Base-by-base conservation (phyloP, 2,113 vertebrate genomes). In the Oreocharis arfaki region DNA sequence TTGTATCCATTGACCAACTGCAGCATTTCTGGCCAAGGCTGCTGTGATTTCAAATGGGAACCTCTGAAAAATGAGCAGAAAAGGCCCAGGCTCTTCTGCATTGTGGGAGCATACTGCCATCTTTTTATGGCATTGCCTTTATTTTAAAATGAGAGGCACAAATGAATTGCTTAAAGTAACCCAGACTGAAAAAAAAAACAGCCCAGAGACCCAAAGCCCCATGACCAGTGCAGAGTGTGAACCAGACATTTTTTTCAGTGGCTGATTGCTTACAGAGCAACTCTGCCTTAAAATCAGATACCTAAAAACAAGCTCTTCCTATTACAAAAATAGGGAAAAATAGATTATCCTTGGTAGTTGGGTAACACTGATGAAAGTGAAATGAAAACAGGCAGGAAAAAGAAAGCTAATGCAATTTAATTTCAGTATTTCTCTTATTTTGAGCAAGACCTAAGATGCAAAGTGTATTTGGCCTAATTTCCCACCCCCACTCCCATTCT, bases 1-100 rank as follows among this genome's bases (percentile, higher is more conserved):
- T 7, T 76, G 16, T 28, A 12, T 2, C 53, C 24, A 5, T 26
- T n/a, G 21, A 4, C 0, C 0, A 68, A 16, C 3, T 15, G n/a
- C n/a, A 47, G n/a, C 1, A 4, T 30, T 59, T 30, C 2, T 7
- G 24, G 16, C 22, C 8, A 3, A 13, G 39, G 46, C 6, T 63
- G 74, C 44, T 64, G 21, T 21, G 37, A 20, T 63, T 68, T 35
- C 33, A 44, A 41, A 18, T 0, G 5, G 13, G 15, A 70, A 27
- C 13, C 32, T 61, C 71, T 70, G 28, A 35, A 57, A 85, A 70
- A 42, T 0, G 8, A 78, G 33, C 14, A n/a, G 18, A 41, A 84
- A 85, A 68, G 18, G 21, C 61, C 18, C 23, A 61, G 30, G 37
- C n/a, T 39, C 52, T 41, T 69, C 30, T 82, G 52, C 0, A 0